A percentile compares a stretch with the other conserved stretches of the same genome.
These are phyloP conservation scores for Chirona hameri DNA, from an alignment of 2,888 invertebrate genomes.

Conservation along the genomic window DNA sequence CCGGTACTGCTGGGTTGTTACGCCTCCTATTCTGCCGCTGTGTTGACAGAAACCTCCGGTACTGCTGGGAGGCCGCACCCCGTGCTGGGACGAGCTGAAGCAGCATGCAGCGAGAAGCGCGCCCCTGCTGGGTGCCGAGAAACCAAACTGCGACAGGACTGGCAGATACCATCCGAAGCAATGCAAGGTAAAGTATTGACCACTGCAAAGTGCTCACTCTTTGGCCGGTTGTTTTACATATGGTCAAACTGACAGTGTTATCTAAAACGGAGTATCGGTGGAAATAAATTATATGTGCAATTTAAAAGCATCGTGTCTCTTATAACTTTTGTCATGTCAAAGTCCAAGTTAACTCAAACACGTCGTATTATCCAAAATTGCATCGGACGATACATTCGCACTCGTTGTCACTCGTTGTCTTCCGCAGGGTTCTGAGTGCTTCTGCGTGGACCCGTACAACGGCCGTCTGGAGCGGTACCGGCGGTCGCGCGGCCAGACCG, in stretches of 20 bases:
- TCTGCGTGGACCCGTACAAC: slow-evolving; percentile 37
- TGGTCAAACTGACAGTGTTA: too few relatives aligned
- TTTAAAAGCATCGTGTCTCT: too few relatives aligned
- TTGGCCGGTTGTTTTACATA: too few relatives aligned
- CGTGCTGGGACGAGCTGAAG: slow-evolving; percentile 3
- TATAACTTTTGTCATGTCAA: too few relatives aligned
- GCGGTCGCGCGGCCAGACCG: slow-evolving; percentile 24
- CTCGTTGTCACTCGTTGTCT: not conserved
- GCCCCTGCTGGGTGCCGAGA: slow-evolving; percentile 7
- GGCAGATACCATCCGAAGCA: not conserved
- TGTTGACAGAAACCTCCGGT: not conserved
- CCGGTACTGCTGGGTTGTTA: too few relatives aligned
- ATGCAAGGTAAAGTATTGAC: not conserved
- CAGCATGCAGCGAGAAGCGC: not conserved
- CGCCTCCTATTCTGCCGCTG: not conserved
- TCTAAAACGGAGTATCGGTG: too few relatives aligned
- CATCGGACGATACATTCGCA: too few relatives aligned
- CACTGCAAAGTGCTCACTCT: too few relatives aligned
- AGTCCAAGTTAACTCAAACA: not conserved
- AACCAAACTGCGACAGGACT: not conserved
- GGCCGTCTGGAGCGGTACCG: slow-evolving; percentile 30
- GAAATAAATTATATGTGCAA: too few relatives aligned
- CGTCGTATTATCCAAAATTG: too few relatives aligned
- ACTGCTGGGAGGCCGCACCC: not conserved
- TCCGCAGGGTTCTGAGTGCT: slow-evolving; percentile 32